Evolutionary conservation across 2,797 vertebrate genomes (phyloP).

Genomic region (Percopsis omiscomaycus): DNA sequence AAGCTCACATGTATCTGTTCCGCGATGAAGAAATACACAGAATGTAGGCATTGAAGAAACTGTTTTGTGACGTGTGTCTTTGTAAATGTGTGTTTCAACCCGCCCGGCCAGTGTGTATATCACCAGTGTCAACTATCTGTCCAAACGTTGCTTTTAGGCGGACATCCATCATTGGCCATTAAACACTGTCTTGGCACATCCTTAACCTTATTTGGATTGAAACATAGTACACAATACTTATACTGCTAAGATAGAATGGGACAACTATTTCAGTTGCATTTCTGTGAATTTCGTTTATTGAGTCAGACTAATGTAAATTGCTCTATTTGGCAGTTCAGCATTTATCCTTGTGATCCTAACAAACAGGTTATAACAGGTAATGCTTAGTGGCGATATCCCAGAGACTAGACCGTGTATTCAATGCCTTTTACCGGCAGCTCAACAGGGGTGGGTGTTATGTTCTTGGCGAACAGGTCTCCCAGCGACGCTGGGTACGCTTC

Average conservation of each 20-base stretch:
- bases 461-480: conserved; percentile 67
- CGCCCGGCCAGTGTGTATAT: conserved; percentile 61
- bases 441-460: conserved; percentile 34
- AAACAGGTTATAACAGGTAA: background rate
- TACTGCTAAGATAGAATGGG: conserved; percentile 2
- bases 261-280: conserved; percentile 26
- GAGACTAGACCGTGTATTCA: no score
- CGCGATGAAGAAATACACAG: conserved; percentile 27
- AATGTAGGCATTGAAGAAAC: conserved; percentile 35
- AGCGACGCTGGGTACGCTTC: conserved; percentile 93
- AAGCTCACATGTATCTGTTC: conserved; percentile 42
- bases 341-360: conserved; percentile 20
- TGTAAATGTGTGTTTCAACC: conserved; percentile 43
- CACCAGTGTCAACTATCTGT: conserved; percentile 38
- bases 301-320: conserved; percentile 35
- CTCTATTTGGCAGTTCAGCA: conserved; percentile 4
- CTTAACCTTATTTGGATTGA: conserved; percentile 66
- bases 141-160: conserved; percentile 34
- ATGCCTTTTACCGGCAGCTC: background rate
- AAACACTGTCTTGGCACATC: conserved; percentile 9
- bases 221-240: conserved; percentile 18
- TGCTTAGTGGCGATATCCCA: no score
- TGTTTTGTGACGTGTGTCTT: conserved; percentile 49
- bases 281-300: conserved; percentile 17
- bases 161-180: conserved; percentile 28